Evolutionary conservation across 2,113 vertebrate genomes (phyloP), one percentile per base, ranked within the genome.

Genomic region (Theristicus caerulescens): DNA sequence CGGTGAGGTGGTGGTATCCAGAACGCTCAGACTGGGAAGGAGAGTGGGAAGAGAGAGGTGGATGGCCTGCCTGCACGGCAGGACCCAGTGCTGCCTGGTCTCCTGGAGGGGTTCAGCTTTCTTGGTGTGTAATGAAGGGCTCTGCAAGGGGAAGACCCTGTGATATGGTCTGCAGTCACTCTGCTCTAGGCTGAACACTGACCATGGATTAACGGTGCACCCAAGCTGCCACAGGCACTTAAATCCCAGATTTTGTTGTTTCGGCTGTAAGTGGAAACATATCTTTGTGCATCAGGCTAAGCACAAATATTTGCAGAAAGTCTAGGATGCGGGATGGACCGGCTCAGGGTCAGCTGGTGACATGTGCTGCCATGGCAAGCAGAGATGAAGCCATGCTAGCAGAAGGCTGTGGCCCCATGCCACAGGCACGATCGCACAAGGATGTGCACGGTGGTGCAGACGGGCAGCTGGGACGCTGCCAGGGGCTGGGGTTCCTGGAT

Each of bases 121-220:
- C n/a, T 29, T 79, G 31, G 17, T 57, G 61, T 42, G 55, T 74
- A 20, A 61, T 0, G 20, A 57, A 82, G 36, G 14, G 55, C 21
- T 42, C 44, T 65, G 72, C 58, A 42, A 59, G 58, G 13, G 44
- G 24, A 58, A 73, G 36, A 44, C 25, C 27, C 36, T 44, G 26
- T 52, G 55, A 14, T 34, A 16, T 2, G 1, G 9, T 14, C 54
- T 70, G 25, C 25, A 18, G 54, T 27, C 3, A 0, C 46, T 21
- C 27, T 0, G 1, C 46, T 61, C 59, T 16, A 29, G 55, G 40
- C 59, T 71, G 67, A 58, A 38, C 58, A 34, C 38, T 7, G 62
- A 42, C 40, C 7, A 0, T 21, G 17, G 44, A n/a, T 70, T 52
- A 66, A 26, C 0, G 0, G 12, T 36, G 44, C 44, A 59, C 21